Evolutionary conservation across 2,113 vertebrate species (phyloP), one percentile per base, ranked within the genome.

Genomic region (Dipodomys ordii): DNA sequence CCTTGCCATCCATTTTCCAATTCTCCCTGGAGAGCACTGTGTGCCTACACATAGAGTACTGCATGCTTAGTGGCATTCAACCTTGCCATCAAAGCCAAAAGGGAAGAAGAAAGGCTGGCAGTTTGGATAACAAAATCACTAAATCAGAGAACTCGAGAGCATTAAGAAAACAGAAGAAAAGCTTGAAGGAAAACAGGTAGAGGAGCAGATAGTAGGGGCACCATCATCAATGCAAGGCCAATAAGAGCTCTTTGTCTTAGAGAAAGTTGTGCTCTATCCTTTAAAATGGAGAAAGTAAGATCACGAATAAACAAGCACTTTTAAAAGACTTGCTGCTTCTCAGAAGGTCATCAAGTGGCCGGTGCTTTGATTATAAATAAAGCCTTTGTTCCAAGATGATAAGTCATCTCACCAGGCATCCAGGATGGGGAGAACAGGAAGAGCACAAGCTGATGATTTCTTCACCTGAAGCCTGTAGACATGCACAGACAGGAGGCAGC

Each of bases 71-170:
- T 68, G 49, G 65, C 25, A 7, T 85, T 82, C 25, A 62, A 27
- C 69, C 80, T 6, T 82, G 67, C 82, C 39, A 53, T 71, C 76
- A 67, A 65, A 92, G 32, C n/a, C 86, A 57, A 30, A 83, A 83
- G 30, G 32, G 82, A 90, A 94, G 84, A 87, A 53, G 49, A 49
- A 49, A 84, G 20, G 57, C 46, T 53, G 53, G 27, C 30, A 64
- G 46, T 28, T 64, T 94, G 68, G 90, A 74, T 44, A 65, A 76
- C 28, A 10, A 39, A 69, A 73, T 46, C 73, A 68, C 28, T 13
- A 39, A 69, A 73, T 46, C 73, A 68, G 82, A 74, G n/a, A 77
- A 49, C 87, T 89, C 90, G 53, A 49, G 87, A 72, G 68, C 76
- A 60, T n/a, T 32, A 13, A 44, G 35, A 88, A 68, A 72, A 60